Base-by-base conservation (phyloP, 2,113 vertebrate genomes). In the Poeciliopsis prolifica region DNA sequence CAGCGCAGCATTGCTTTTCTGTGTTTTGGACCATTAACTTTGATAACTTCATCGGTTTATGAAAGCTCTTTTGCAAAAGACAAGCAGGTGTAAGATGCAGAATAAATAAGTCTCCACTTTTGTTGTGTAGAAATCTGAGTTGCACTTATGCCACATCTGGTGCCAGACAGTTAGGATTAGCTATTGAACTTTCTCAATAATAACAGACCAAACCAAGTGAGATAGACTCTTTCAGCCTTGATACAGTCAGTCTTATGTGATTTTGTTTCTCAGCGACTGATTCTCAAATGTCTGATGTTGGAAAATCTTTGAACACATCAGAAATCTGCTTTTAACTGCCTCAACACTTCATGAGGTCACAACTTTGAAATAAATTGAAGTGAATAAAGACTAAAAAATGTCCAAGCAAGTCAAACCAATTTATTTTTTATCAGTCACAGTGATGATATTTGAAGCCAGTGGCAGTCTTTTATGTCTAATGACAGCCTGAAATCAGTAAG, bases 271-370 rank as follows among this genome's bases (percentile, higher is more conserved):
- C 15, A 0, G 61, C 17, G 13, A 11, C 31, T 19, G 74, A 68
- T n/a, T 72, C 26, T 70, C 10, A 65, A 26, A 62, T 29, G 11
- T 54, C 13, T 37, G 11, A 66, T 26, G 29, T 29, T n/a, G 2
- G 22, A 28, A 54, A 61, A 74, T 75, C 66, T 61, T 72, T 62
- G 26, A 80, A 58, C 8, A 65, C 60, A 68, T 37, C 68, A 15
- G 5, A 64, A 75, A 70, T 5, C 24, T 67, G 69, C 28, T 60
- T 63, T 75, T 68, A 65, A 13, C n/a, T 35, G 31, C 69, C 61
- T 5, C 58, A n/a, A 17, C 64, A 68, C 58, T 37, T 68, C 28
- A 72, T 29, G 40, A 67, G 48, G 37, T 31, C 28, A 40, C 10
- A 58, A n/a, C 44, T 70, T 60, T 60, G 14, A 62, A 65, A 26